Evolutionary conservation across 2,888 invertebrate species (phyloP), one percentile per base, ranked within the genome.

Genomic region (Hoplodrina blanda): DNA sequence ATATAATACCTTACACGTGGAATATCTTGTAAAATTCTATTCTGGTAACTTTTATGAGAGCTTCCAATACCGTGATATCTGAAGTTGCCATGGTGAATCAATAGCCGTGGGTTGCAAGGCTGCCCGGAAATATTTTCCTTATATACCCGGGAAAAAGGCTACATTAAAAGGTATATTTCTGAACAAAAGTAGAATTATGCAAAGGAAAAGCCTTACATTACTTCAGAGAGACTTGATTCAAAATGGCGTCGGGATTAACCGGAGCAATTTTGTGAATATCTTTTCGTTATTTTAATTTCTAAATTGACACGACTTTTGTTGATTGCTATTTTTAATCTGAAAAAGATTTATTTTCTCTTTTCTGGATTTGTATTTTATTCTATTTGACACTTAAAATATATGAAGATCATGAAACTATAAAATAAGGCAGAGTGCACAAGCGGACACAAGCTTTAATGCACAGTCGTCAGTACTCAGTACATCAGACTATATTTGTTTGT

Each of bases 81-180:
- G 17, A 50, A 46, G 80, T 73, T 62, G n/a, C 82, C 59, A 72
- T 73, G 62, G 72, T 17, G 62, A 70, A 68, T 73, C 76, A 50
- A 79, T 76, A 69, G 25, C 20, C 49, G 53, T 68, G 60, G 73
- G 61, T 64, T 41, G 52, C 41, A 41, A 66, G 25, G 60, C 15
- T 63, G 15, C 33, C 17, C 17, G 33, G 7, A 17, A 59, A 59
- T 37, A 74, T 55, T 62, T 73, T 64, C 54, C 60, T 68, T 10
- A 62, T 74, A 69, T 73, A 68, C n/a, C 37, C 44, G 13, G 20
- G 19, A 49, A 73, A n/a, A 30, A 44, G 15, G 25, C 60, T 61
- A 70, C 11, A 59, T 62, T 20, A 11, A 44, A 63, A 70, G 75
- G 53, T 62, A 60, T 7, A 49, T 44, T 73, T 55, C 53, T 30